Evolutionary conservation across 30 jellyfish, hydroid and myxozoan genomes (phyloP), one percentile per base, ranked within the genome.

Genomic region (Calvadosia cruxmelitensis): DNA sequence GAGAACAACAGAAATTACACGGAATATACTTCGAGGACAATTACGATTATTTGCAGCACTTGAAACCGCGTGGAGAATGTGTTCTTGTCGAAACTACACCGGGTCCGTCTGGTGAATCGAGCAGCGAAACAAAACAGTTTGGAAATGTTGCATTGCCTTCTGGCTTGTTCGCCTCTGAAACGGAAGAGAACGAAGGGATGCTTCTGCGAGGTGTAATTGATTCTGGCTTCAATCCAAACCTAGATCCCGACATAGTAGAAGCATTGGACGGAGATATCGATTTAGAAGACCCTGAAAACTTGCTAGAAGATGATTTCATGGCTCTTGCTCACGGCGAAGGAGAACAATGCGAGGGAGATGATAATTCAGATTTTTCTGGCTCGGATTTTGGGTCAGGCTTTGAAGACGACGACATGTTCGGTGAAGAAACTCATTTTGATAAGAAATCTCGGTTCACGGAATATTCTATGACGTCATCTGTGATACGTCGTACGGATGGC

Each of bases 171-270:
- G 85, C 96, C 24, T 86, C 96, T 30, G 83, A 74, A 68, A 50
- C 50, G 53, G 96, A 86, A 52, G 96, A 79, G 51, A 71, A 49
- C 5, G 80, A 63, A 27, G 96, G 96, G n/a, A 75, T 86, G 90
- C 78, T 86, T 2, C 75, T 51, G 33, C 80, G 80, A 42, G 96
- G 96, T 2, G 94, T 80, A 0, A 72, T 86, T 3, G 93, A 94
- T 1, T 67, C 90, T 20, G 96, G 96, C 12, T 93, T 93, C 1
- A 93, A 86, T 24, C 96, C 96, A 29, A 82, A 86, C 50, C 78
- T 93, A 93, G 96, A 86, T 67, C 96, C 96, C 28, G 96, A 86
- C 76, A 80, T 86, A 48, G 96, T 86, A 34, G 94, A 71, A 53
- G 94, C 94, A 0, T 73, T 86, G 25, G 96, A 86, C 71, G 96